Evolutionary conservation across 2,888 invertebrate genomes (phyloP).

Genomic region (Scaptomyza tumidula): DNA sequence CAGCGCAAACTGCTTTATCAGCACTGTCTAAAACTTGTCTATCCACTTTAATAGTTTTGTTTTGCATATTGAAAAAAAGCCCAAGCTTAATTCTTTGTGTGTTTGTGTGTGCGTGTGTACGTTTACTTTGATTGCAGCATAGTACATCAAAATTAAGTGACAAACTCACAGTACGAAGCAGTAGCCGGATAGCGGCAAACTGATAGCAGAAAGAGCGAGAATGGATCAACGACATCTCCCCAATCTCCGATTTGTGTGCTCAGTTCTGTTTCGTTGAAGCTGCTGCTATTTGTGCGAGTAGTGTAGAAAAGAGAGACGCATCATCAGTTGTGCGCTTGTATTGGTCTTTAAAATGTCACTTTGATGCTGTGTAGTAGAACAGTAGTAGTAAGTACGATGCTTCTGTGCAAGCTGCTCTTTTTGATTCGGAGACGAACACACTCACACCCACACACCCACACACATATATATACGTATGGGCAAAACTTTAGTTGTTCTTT

Average conservation of each 20-base stretch:
- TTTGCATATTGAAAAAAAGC: slow-evolving; percentile 60
- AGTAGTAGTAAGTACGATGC: slow-evolving; percentile 6
- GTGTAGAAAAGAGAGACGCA: slow-evolving; percentile 9
- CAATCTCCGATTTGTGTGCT: neutral
- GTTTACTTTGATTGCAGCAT: slow-evolving; percentile 62
- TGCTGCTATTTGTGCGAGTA: neutral
- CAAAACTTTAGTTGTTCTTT: neutral
- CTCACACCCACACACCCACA: neutral
- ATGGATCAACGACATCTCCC: slow-evolving; percentile 55
- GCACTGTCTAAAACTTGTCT: slow-evolving; percentile 66
- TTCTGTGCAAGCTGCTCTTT: slow-evolving; percentile 16
- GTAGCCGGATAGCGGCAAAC: slow-evolving; percentile 64
- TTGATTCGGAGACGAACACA: neutral
- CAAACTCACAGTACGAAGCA: slow-evolving; percentile 36
- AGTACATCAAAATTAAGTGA: slow-evolving; percentile 66
- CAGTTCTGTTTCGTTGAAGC: slow-evolving; percentile 3
- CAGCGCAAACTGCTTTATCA: slow-evolving; percentile 66
- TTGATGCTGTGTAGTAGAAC: slow-evolving; percentile 10
- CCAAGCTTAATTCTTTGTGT: slow-evolving; percentile 16
- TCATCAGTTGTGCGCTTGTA: neutral
- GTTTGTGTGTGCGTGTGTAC: slow-evolving; percentile 16
- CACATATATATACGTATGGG: neutral
- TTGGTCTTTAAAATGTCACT: slow-evolving; percentile 24
- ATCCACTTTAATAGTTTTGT: slow-evolving; percentile 69
- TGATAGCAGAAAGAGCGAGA: slow-evolving; percentile 60